Evolutionary conservation across 2,113 vertebrate species (phyloP).

Genomic region (Leuciscus idus): DNA sequence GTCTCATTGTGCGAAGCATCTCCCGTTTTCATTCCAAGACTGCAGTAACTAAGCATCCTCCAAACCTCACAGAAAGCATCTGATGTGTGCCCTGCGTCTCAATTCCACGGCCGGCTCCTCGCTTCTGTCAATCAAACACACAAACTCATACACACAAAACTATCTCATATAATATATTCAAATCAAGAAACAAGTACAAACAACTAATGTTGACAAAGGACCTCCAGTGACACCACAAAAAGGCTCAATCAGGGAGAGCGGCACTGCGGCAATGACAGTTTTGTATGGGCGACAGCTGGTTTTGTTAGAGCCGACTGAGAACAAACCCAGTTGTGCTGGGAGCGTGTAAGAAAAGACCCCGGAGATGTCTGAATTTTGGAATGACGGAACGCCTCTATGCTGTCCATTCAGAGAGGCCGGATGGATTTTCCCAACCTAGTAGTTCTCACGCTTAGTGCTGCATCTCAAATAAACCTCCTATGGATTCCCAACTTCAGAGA

Average conservation of each 20-base stretch:
- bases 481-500: conserved; percentile 73
- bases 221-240: conserved; percentile 53
- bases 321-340: conserved; percentile 57
- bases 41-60: conserved; percentile 69
- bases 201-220: conserved; percentile 45
- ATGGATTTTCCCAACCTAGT: conserved; percentile 67
- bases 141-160: conserved; percentile 32
- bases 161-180: conserved; percentile 61
- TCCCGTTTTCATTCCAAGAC: conserved; percentile 65
- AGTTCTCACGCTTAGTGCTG: conserved; percentile 73
- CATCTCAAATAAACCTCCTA: conserved; percentile 76
- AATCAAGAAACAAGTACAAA: conserved; percentile 54
- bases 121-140: conserved; percentile 19
- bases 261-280: conserved; percentile 60
- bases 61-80: conserved; percentile 65
- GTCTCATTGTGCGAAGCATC: conserved; percentile 69
- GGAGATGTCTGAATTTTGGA: conserved; percentile 65
- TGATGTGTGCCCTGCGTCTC: conserved; percentile 58
- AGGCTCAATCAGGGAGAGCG: conserved; percentile 59
- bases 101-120: conserved; percentile 49
- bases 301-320: conserved; percentile 61
- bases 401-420: conserved; percentile 68
- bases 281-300: conserved; percentile 61
- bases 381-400: conserved; percentile 49
- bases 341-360: conserved; percentile 60